Evolutionary conservation across 2,888 invertebrate species (phyloP).

Genomic region (Acleris literana): DNA sequence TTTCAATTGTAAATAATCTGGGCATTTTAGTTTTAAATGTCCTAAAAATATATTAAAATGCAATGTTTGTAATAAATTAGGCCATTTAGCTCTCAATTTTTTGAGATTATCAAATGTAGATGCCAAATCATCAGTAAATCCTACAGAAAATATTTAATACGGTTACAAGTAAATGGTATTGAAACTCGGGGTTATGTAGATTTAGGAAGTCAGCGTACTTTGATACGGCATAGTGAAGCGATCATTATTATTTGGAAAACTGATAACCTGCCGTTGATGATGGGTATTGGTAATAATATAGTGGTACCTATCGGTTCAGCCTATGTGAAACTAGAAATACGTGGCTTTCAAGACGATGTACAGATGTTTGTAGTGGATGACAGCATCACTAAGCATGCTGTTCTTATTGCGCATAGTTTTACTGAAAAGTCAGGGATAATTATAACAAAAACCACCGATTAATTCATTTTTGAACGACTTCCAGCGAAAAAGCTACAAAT

Average conservation of each 20-base stretch:
- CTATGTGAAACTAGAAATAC: background rate
- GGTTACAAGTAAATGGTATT: background rate
- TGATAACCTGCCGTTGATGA: background rate
- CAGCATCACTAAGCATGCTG: background rate
- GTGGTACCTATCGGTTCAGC: background rate
- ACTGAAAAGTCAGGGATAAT: background rate
- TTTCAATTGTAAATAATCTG: background rate
- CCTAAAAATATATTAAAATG: background rate
- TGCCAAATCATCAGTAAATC: background rate
- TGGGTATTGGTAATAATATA: conserved; percentile 1
- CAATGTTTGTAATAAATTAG: conserved; percentile 2
- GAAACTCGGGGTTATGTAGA: background rate
- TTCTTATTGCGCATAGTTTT: background rate
- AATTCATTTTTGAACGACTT: background rate
- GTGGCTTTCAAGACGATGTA: background rate
- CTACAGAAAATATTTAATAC: background rate
- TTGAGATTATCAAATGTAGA: background rate
- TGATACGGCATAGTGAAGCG: background rate
- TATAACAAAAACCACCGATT: background rate
- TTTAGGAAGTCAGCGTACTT: background rate
- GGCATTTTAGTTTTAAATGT: conserved; percentile 9
- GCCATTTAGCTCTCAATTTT: background rate
- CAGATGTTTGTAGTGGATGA: background rate
- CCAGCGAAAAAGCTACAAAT: background rate
- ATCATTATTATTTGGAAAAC: background rate